Evolutionary conservation across 2,113 vertebrate genomes (phyloP), one percentile per base, ranked within the genome.

Genomic region (Ornithorhynchus anatinus): DNA sequence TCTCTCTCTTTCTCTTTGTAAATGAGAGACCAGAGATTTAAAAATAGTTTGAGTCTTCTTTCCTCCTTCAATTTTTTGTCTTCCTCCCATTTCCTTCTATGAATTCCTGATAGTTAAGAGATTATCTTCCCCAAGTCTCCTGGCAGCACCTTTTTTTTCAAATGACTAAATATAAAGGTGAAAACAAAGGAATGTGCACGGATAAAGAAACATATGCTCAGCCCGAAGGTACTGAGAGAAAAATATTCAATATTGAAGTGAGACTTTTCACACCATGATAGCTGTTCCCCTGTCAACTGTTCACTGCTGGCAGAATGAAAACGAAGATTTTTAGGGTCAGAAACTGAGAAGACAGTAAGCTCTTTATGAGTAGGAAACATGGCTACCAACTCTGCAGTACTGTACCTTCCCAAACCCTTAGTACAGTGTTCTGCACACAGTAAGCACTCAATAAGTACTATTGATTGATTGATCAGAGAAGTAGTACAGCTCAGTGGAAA

Each of bases 311-410:
- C 61, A 54, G 33, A 73, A 53, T 50, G 58, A 45, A 67, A 42
- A 61, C 57, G 71, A 23, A 61, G 72, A 72, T 71, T 81, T 67
- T 53, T 27, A 54, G 33, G 67, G 37, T 79, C 45, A 54, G 58
- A 50, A 31, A 37, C 32, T 17, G 23, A 64, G n/a, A n/a, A n/a
- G n/a, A n/a, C n/a, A n/a, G n/a, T n/a, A n/a, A n/a, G n/a, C n/a
- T n/a, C n/a, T n/a, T n/a, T n/a, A n/a, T n/a, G n/a, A n/a, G n/a
- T n/a, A n/a, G n/a, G n/a, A n/a, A n/a, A n/a, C n/a, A n/a, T n/a
- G n/a, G n/a, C n/a, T n/a, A n/a, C n/a, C n/a, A n/a, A n/a, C n/a
- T n/a, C n/a, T n/a, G n/a, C n/a, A n/a, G n/a, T n/a, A n/a, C n/a
- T n/a, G n/a, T n/a, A n/a, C n/a, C n/a, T n/a, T n/a, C n/a, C n/a